These are phyloP conservation scores for Sphaerodactylus townsendi DNA, from an alignment of 2,113 vertebrate genomes.

Conservation along the genomic window DNA sequence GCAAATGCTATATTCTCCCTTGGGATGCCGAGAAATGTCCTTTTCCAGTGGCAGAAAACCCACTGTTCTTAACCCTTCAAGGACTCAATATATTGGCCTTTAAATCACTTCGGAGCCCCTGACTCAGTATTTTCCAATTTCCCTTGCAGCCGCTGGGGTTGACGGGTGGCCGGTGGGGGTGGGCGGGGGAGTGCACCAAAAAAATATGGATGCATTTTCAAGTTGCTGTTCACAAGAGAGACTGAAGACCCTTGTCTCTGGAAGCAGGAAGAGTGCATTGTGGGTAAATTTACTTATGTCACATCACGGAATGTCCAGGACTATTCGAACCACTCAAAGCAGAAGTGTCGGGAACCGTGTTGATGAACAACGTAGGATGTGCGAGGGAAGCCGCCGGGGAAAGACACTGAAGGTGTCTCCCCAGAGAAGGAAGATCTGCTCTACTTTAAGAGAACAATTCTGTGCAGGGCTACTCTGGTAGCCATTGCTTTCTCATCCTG, in stretches of 20 bases:
- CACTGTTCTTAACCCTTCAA: constrained; percentile 12
- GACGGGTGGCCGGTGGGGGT: background rate
- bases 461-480: too few relatives aligned
- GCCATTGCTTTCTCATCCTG: too few relatives aligned
- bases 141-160: background rate
- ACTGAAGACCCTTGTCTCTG: background rate
- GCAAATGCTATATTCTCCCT: constrained; percentile 20
- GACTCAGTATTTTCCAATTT: constrained; percentile 12
- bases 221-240: background rate
- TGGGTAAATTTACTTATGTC: background rate
- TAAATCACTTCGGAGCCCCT: background rate
- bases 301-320: background rate
- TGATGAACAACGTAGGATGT: background rate
- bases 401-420: background rate
- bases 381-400: background rate
- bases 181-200: background rate
- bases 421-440: background rate
- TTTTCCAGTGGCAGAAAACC: background rate
- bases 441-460: too few relatives aligned
- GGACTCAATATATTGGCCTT: constrained; percentile 1
- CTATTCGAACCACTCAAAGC: background rate
- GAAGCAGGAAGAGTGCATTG: background rate
- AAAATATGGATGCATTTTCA: background rate
- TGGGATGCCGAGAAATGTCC: background rate
- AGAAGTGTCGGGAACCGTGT: background rate